phyloP scores from a whole-genome alignment of 30 jellyfish, hydroid and myxozoan species.

The Aurelia aurita complex sp. Pacific region DNA sequence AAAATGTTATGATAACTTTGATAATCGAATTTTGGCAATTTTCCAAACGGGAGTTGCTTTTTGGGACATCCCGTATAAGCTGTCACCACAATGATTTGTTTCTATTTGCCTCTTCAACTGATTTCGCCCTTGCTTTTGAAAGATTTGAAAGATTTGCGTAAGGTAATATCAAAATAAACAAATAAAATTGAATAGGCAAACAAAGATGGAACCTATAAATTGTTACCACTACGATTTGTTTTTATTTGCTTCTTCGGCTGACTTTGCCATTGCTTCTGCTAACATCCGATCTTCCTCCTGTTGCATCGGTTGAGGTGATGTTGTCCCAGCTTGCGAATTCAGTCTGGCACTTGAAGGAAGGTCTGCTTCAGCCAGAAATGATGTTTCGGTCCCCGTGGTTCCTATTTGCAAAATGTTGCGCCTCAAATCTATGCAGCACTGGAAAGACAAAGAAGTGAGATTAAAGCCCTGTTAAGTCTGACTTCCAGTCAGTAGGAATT shows the following conservation, averaged over 20 bases:
- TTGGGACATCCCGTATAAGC: too few species aligned
- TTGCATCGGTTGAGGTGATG: slow-evolving; percentile 59
- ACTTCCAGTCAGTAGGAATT: too few species aligned
- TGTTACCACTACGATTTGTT: slow-evolving; percentile 7
- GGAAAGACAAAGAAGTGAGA: slow-evolving; percentile 1
- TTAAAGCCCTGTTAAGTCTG: too few species aligned
- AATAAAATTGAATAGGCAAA: neutral
- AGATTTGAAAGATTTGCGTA: neutral
- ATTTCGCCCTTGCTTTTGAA: slow-evolving; percentile 24
- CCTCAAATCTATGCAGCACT: slow-evolving; percentile 97
- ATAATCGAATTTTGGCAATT: too few species aligned
- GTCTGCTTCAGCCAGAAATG: slow-evolving; percentile 91
- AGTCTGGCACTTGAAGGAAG: slow-evolving; percentile 94
- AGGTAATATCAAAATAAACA: neutral
- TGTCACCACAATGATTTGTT: neutral
- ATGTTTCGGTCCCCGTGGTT: slow-evolving; percentile 88
- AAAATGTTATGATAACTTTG: too few species aligned
- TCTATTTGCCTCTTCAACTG: slow-evolving; percentile 53
- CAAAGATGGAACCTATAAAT: neutral
- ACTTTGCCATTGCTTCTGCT: slow-evolving; percentile 90
- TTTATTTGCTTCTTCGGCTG: slow-evolving; percentile 58
- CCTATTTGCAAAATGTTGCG: slow-evolving; percentile 85
- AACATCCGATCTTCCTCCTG: slow-evolving; percentile 94
- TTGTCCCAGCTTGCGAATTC: slow-evolving; percentile 53
- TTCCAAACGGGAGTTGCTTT: too few species aligned